Percentiles rank a stretch among this genome's conserved stretches.
Evolutionary conservation across 2,113 vertebrate species (phyloP).

Genomic region (Uria aalge): DNA sequence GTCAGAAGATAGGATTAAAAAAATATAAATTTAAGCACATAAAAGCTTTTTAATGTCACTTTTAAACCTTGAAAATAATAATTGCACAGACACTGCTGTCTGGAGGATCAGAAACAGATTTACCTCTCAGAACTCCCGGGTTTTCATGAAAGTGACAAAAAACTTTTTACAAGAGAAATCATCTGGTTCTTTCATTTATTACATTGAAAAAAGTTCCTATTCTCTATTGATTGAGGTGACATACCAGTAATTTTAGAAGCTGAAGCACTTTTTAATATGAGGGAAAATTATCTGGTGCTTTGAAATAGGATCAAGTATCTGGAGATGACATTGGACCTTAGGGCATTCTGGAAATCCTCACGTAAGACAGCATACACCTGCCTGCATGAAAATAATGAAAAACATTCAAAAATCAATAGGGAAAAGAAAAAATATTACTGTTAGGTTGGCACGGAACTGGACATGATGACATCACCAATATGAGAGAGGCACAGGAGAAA

Average conservation of each 20-base stretch:
- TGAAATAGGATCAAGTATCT: conserved; percentile 30
- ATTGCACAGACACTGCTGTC: background rate
- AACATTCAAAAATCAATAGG: background rate
- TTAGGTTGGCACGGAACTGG: background rate
- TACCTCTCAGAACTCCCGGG: background rate
- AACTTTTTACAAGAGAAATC: background rate
- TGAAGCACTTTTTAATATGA: background rate
- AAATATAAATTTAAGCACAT: background rate
- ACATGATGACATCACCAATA: background rate
- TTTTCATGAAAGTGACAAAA: background rate
- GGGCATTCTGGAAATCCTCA: conserved; percentile 50
- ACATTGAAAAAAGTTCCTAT: background rate
- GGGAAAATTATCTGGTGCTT: conserved; percentile 30
- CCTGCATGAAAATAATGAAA: conserved; percentile 39
- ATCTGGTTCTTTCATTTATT: background rate
- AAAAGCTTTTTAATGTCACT: background rate
- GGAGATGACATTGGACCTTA: conserved; percentile 19
- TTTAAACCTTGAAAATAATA: background rate
- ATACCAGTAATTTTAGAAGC: background rate
- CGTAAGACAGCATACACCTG: background rate
- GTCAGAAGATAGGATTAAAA: background rate
- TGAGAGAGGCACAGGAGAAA: background rate
- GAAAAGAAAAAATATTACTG: background rate
- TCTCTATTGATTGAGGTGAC: conserved; percentile 4
- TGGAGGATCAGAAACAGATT: background rate